A percentile compares a stretch with the other conserved stretches of the same genome.
Evolutionary conservation across 1,140 invertebrate species (phyloP).

Genomic region (Drosophila truncata): DNA sequence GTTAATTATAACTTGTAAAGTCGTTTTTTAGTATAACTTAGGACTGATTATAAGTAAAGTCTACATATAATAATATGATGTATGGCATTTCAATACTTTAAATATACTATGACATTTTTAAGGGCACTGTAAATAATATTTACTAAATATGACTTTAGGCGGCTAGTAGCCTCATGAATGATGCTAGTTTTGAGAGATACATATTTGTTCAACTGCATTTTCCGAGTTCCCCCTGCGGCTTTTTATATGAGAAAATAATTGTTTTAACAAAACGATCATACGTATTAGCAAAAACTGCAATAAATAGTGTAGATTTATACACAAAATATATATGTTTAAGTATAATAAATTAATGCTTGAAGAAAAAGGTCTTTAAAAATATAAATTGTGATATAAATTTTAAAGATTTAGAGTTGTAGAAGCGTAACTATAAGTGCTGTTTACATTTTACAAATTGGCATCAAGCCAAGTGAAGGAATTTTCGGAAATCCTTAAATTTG

Average conservation of each 20-base stretch:
- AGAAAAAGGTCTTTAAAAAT: background rate
- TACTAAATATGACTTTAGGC: background rate
- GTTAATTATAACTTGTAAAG: background rate
- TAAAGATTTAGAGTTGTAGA: background rate
- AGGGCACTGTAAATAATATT: background rate
- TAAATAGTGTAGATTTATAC: background rate
- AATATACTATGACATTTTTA: background rate
- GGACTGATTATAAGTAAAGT: background rate
- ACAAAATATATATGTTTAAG: background rate
- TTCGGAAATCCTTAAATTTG: too few relatives aligned
- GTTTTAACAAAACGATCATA: background rate
- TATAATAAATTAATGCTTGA: background rate
- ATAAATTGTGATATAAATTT: too few relatives aligned
- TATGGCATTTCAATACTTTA: background rate
- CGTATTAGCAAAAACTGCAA: background rate
- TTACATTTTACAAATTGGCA: background rate
- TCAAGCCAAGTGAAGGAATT: too few relatives aligned
- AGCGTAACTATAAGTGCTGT: background rate
- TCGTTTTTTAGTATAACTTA: too few relatives aligned
- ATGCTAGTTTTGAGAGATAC: background rate
- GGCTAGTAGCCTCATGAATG: background rate
- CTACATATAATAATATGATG: too few relatives aligned
- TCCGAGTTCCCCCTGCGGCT: background rate
- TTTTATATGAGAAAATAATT: background rate
- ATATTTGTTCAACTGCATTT: conserved; percentile 24